phyloP scores from a whole-genome alignment of 2,797 vertebrate genomes.

The Phataginus tetradactyla region DNA sequence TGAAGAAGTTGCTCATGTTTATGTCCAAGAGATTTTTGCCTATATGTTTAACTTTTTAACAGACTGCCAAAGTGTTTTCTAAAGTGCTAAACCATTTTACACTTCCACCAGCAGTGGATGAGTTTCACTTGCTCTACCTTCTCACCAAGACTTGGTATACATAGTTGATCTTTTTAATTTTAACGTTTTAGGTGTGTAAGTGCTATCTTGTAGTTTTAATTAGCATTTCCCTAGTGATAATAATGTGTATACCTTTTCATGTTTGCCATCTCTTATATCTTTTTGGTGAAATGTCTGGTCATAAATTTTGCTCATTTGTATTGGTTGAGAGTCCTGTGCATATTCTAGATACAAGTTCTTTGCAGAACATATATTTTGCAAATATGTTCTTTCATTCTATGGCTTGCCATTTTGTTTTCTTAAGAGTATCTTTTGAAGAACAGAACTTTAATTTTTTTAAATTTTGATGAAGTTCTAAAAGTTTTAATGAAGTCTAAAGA shows the following conservation, averaged over 20 bases:
- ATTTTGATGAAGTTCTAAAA: not conserved
- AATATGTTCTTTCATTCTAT: not conserved
- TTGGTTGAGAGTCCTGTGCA: not conserved
- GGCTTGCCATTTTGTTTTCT: conserved; percentile 17
- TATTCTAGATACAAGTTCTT: not conserved
- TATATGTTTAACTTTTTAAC: not conserved
- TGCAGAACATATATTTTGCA: conserved; percentile 26
- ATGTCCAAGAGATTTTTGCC: too few relatives aligned
- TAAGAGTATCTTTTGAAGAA: conserved; percentile 56
- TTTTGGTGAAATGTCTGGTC: not conserved
- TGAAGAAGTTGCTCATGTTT: too few relatives aligned
- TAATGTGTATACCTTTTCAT: not conserved
- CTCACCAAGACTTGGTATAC: not conserved
- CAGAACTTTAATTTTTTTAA: not conserved
- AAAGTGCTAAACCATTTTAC: not conserved
- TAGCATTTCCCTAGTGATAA: not conserved
- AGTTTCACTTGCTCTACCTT: not conserved
- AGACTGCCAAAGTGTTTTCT: not conserved
- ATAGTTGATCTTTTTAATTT: not conserved
- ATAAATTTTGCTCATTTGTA: not conserved
- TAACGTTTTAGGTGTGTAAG: not conserved
- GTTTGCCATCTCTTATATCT: not conserved
- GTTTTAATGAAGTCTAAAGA: conserved; percentile 46
- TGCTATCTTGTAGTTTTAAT: not conserved
- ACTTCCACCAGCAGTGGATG: not conserved